Percentiles rank a stretch among this genome's conserved stretches.
Conservation (phyloP, 2,797 vertebrate genomes). For the Tragopan temminckii region DNA sequence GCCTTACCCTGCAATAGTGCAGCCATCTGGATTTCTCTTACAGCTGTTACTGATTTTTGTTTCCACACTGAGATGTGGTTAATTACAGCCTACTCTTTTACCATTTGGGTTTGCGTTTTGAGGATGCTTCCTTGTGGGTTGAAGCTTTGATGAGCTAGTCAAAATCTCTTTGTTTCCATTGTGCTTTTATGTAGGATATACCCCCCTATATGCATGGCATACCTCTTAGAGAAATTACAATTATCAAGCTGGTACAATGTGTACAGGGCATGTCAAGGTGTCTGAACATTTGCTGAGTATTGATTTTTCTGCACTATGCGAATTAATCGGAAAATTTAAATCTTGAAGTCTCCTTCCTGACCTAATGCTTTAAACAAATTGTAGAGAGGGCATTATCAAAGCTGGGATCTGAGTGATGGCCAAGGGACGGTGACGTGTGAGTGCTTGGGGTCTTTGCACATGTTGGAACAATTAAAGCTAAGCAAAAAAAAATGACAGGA, state of each 20-base stretch:
- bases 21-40: neutral
- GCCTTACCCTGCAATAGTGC: neutral
- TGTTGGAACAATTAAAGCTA: neutral
- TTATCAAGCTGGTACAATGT: neutral
- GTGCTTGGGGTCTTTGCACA: neutral
- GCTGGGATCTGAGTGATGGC: neutral
- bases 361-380: neutral
- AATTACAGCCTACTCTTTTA: neutral
- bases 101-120: conserved; percentile 1
- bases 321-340: conserved; percentile 5
- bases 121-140: neutral
- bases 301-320: conserved; percentile 1
- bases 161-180: neutral
- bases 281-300: neutral
- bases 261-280: neutral
- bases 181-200: neutral
- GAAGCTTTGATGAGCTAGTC: neutral
- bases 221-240: neutral
- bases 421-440: neutral
- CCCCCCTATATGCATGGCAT: neutral
- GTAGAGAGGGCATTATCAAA: neutral
- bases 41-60: neutral
- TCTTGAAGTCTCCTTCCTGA: neutral
- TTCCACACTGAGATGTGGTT: neutral
- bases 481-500: neutral